phyloP scores from a whole-genome alignment of 2,797 vertebrate species.

The Cryptoprocta ferox region DNA sequence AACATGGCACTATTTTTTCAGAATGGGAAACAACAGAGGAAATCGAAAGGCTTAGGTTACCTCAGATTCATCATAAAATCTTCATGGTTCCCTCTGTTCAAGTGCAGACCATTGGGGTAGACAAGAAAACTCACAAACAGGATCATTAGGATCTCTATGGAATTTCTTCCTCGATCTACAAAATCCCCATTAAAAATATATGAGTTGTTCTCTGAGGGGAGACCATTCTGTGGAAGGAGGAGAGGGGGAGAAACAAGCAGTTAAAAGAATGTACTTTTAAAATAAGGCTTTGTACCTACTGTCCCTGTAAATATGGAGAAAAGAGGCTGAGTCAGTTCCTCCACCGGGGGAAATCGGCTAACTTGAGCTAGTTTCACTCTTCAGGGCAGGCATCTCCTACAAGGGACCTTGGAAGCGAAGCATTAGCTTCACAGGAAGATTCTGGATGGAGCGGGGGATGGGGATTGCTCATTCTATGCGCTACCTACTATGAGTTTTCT shows the following conservation, averaged over 20 bases:
- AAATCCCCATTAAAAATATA: slow-evolving; percentile 99
- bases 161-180: slow-evolving; percentile 97
- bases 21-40: slow-evolving; percentile 10
- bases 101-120: slow-evolving; percentile 94
- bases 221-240: slow-evolving; percentile 92
- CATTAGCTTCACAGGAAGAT: slow-evolving; percentile 28
- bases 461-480: not conserved
- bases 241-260: slow-evolving; percentile 35
- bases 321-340: slow-evolving; percentile 9
- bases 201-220: slow-evolving; percentile 93
- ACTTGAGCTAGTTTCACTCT: not conserved
- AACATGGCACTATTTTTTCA: not conserved
- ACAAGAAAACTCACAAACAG: slow-evolving; percentile 95
- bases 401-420: slow-evolving; percentile 23
- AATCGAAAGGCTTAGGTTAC: slow-evolving; percentile 81
- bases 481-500: slow-evolving; percentile 12
- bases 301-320: not conserved
- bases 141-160: slow-evolving; percentile 94
- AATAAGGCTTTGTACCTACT: not conserved
- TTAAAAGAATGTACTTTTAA: slow-evolving; percentile 51
- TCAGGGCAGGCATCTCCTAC: not conserved
- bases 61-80: slow-evolving; percentile 98
- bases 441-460: no score
- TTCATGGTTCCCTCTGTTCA: slow-evolving; percentile 99
- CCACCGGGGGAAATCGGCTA: not conserved